Percentiles rank a stretch among this genome's conserved stretches.
Evolutionary conservation across 2,113 vertebrate species (phyloP).

Genomic region (Callithrix jacchus): DNA sequence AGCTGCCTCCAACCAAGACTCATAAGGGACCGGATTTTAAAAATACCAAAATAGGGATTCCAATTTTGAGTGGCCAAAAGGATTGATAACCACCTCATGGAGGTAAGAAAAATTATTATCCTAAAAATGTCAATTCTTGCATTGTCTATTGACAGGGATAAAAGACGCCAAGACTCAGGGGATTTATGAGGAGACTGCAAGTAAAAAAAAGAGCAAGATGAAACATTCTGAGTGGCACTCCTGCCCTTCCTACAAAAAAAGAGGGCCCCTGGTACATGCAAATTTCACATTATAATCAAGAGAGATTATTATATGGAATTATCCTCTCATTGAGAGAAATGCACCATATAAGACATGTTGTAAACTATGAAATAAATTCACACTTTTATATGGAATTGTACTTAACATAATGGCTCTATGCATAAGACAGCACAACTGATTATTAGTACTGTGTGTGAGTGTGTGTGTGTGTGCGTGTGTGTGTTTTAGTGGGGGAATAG

Average conservation of each 20-base stretch:
- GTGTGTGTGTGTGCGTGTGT: neutral
- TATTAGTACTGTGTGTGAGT: neutral
- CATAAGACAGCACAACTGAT: neutral
- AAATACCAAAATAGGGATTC: neutral
- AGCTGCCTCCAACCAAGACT: neutral
- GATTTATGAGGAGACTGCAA: neutral
- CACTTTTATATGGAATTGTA: neutral
- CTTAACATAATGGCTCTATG: neutral
- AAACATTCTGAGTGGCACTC: neutral
- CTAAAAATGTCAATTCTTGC: neutral
- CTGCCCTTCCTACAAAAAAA: neutral
- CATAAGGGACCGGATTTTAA: neutral
- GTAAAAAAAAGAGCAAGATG: neutral
- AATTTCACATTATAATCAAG: neutral
- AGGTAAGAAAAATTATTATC: neutral
- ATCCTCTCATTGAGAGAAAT: neutral
- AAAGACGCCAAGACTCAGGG: neutral
- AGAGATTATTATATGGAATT: neutral
- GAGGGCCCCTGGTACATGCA: neutral
- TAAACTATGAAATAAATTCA: neutral
- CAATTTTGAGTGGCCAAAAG: neutral
- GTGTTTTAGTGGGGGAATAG: neutral
- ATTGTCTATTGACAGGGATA: neutral
- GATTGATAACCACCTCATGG: neutral
- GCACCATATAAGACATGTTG: neutral